Evolutionary conservation across 1,140 invertebrate genomes (phyloP), one percentile per base, ranked within the genome.

Genomic region (Chymomyza costata): DNA sequence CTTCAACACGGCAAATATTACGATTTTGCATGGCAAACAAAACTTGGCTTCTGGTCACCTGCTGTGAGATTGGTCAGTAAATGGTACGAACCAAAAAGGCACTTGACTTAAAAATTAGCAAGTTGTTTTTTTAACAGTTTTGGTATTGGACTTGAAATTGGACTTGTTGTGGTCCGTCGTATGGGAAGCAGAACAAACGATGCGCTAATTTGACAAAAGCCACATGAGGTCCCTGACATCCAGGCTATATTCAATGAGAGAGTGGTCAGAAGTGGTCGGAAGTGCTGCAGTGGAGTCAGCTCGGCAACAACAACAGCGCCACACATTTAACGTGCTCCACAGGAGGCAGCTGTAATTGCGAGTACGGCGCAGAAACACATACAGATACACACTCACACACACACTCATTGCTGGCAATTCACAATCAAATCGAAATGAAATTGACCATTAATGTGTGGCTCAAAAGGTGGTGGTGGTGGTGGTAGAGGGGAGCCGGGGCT

Each of bases 371-470:
- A 50, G 56, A 61, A 39, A 38, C 41, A 55, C 54, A 55, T 35
- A 39, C 28, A 8, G 8, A 5, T 25, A 25, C 49, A 34, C 41
- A 43, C 40, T 39, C 31, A 17, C n/a, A n/a, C n/a, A n/a, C n/a
- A n/a, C n/a, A n/a, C n/a, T n/a, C n/a, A n/a, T n/a, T n/a, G 5
- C 10, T 40, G 16, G 39, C 21, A 37, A 44, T 18, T 55, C 38
- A 57, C 60, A 69, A 71, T 68, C 67, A 69, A 82, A 82, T 82
- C 67, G 70, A 71, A 82, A 78, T 82, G 71, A 78, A 82, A 82
- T 82, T 78, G 78, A 82, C 67, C 78, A 82, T 78, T 82, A 82
- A 78, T 82, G 60, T 56, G 28, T 46, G 31, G n/a, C 6, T 45
- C 39, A 15, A 32, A 13, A 1, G 28, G 39, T 62, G 54, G 46